These are phyloP conservation scores for Monomorium pharaonis DNA, from an alignment of 1,140 invertebrate species.

Conservation along the genomic window DNA sequence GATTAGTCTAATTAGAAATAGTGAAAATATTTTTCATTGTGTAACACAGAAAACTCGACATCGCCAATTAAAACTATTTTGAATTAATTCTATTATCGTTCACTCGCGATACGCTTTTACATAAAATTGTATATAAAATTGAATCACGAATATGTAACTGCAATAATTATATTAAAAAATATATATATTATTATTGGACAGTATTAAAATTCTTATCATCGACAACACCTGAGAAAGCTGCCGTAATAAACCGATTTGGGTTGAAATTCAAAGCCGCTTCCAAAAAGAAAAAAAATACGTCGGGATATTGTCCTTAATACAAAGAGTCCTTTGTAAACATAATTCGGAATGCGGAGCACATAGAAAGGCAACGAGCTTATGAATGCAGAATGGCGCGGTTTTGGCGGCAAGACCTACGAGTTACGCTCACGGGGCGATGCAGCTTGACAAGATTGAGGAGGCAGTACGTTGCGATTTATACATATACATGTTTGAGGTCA, in stretches of 20 bases:
- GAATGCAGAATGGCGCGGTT: constrained; percentile 79
- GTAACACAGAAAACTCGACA: background rate
- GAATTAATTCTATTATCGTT: constrained; percentile 7
- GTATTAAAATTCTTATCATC: background rate
- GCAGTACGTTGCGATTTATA: constrained; percentile 81
- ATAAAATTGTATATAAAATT: constrained; percentile 13
- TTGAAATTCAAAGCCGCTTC: constrained; percentile 1
- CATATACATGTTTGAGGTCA: constrained; percentile 78
- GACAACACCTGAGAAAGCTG: background rate
- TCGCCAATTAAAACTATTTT: background rate
- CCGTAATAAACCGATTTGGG: background rate
- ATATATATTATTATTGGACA: background rate
- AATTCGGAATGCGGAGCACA: constrained; percentile 30
- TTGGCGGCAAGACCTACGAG: constrained; percentile 76
- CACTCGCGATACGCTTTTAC: background rate
- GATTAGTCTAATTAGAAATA: background rate
- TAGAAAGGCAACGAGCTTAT: constrained; percentile 70
- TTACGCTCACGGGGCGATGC: constrained; percentile 78
- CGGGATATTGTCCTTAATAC: background rate
- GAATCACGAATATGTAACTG: background rate
- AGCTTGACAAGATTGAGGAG: constrained; percentile 82
- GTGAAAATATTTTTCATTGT: background rate
- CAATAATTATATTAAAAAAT: no score
- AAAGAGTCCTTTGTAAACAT: constrained; percentile 33
- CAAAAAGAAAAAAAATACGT: background rate